These are phyloP conservation scores for Merluccius polli DNA, from an alignment of 2,797 vertebrate species.

Conservation along the genomic window DNA sequence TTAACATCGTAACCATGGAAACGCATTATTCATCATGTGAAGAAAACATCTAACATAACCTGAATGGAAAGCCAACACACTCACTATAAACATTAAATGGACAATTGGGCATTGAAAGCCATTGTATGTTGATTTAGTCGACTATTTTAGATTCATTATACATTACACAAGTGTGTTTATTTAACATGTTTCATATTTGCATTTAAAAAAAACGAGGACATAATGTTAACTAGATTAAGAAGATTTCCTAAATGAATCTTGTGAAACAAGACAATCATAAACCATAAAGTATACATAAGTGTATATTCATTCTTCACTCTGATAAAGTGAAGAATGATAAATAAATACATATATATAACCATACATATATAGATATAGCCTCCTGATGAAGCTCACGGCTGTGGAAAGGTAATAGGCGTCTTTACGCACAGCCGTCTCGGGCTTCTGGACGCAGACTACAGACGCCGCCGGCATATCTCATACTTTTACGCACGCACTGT, in stretches of 20 bases:
- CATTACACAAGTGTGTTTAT: neutral
- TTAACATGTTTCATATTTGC: neutral
- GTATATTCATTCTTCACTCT: neutral
- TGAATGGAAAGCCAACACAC: neutral
- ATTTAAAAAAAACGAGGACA: neutral
- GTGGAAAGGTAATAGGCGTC: slow-evolving; percentile 14
- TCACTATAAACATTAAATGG: neutral
- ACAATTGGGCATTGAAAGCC: neutral
- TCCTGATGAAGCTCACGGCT: neutral
- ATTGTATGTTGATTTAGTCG: neutral
- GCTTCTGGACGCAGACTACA: slow-evolving; percentile 35
- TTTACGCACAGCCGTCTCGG: slow-evolving; percentile 40
- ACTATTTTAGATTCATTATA: neutral
- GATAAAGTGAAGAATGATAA: no score
- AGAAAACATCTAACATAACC: neutral
- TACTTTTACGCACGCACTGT: slow-evolving; percentile 50
- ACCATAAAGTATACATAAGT: neutral
- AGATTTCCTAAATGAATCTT: neutral
- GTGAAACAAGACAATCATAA: neutral
- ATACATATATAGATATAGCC: neutral
- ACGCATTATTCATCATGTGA: neutral
- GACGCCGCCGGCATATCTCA: slow-evolving; percentile 37
- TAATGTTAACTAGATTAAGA: neutral
- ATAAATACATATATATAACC: neutral
- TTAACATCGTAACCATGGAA: neutral